These are phyloP conservation scores for Cerastoderma edule DNA, from an alignment of 2,888 invertebrate genomes.

Conservation along the genomic window DNA sequence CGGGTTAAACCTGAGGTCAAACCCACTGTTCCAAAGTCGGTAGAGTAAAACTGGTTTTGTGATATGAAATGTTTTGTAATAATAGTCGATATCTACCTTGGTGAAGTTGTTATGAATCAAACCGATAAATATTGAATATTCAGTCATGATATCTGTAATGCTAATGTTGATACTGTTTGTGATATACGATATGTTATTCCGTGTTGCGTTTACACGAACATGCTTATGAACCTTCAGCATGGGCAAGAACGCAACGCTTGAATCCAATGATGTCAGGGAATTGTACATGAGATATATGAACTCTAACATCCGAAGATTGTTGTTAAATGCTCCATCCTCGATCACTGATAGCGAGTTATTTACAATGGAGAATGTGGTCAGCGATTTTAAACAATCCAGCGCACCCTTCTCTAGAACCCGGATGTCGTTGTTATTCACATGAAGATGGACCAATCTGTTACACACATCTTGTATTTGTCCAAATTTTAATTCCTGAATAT, in stretches of 20 bases:
- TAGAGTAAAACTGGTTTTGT: background rate
- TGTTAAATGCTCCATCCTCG: slow-evolving; percentile 41
- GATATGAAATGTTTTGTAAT: slow-evolving; percentile 32
- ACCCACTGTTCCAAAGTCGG: slow-evolving; percentile 24
- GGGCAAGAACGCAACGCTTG: slow-evolving; percentile 22
- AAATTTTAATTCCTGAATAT: slow-evolving; percentile 17
- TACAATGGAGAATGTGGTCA: slow-evolving; percentile 15
- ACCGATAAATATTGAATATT: background rate
- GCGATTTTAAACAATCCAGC: slow-evolving; percentile 27
- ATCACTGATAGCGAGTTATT: slow-evolving; percentile 36
- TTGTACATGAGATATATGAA: slow-evolving; percentile 32
- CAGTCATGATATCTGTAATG: background rate
- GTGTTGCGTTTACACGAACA: slow-evolving; percentile 23
- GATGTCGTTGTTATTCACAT: slow-evolving; percentile 38
- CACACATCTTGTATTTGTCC: background rate
- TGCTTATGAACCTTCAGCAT: background rate
- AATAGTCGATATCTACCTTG: slow-evolving; percentile 8
- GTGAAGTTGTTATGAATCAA: slow-evolving; percentile 41
- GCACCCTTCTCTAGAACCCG: background rate
- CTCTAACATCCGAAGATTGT: slow-evolving; percentile 18
- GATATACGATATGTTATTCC: slow-evolving; percentile 27
- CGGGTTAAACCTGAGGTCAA: slow-evolving; percentile 51
- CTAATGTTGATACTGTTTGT: slow-evolving; percentile 38
- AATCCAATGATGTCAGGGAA: slow-evolving; percentile 27
- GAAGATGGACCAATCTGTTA: slow-evolving; percentile 9